Conservation (phyloP, 2,113 vertebrate genomes). For the Lophotis ruficrista region DNA sequence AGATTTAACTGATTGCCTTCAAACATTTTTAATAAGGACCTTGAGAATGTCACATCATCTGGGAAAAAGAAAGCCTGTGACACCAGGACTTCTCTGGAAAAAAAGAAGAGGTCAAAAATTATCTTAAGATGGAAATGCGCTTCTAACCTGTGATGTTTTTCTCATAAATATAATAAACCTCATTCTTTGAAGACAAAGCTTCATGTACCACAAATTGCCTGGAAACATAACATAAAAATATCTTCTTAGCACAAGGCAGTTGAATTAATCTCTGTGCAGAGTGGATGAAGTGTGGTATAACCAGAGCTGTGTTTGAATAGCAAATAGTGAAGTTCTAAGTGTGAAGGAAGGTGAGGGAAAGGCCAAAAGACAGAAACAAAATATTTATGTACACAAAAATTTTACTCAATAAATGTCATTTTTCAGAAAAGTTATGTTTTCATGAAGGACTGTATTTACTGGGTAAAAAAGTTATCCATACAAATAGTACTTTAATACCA, state of each 20-base stretch:
- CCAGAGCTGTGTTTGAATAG: background rate
- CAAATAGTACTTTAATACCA: background rate
- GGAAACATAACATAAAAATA: background rate
- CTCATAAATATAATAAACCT: background rate
- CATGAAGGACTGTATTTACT: background rate
- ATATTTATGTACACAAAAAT: background rate
- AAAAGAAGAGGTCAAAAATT: background rate
- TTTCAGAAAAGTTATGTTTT: background rate
- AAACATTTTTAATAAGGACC: background rate
- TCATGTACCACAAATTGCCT: background rate
- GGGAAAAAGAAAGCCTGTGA: too few species aligned
- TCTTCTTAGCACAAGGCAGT: background rate
- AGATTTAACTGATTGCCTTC: background rate
- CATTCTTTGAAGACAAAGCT: background rate
- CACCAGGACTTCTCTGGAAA: background rate
- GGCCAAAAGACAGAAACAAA: background rate
- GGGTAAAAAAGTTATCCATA: background rate
- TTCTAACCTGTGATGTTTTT: background rate
- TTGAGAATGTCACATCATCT: background rate
- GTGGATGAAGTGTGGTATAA: background rate
- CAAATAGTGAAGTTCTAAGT: background rate
- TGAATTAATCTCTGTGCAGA: background rate
- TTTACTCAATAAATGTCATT: background rate
- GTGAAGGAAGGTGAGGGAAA: background rate
- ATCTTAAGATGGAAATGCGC: background rate